Conservation (phyloP, 1,140 invertebrate genomes). For the Scylla paramamosain region DNA sequence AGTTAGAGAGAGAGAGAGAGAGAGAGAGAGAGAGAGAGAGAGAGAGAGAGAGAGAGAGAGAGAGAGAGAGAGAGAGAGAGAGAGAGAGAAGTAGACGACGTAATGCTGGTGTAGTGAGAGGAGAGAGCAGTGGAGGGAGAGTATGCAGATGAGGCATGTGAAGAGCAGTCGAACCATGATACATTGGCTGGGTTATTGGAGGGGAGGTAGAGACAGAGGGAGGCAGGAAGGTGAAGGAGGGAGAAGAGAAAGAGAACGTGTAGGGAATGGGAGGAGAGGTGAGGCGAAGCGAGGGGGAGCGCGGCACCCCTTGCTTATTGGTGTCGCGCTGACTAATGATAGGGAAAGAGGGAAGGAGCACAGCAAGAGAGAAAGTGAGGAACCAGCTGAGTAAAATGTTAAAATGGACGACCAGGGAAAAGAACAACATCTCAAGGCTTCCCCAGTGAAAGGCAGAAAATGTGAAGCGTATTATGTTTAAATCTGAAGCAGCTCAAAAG, state of each 20-base stretch:
- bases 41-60: constrained; percentile 9
- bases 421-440: not conserved
- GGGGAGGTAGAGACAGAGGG: not conserved
- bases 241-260: not conserved
- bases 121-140: not conserved
- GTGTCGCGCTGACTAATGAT: not conserved
- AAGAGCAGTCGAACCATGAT: not conserved
- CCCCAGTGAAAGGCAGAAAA: not conserved
- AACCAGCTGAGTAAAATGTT: not conserved
- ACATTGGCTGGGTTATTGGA: not conserved
- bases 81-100: not conserved
- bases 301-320: not conserved
- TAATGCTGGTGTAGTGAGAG: constrained; percentile 3
- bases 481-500: no score
- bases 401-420: not conserved
- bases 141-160: constrained; percentile 10
- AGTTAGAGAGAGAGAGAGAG: not conserved
- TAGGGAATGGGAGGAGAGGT: not conserved
- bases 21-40: not conserved
- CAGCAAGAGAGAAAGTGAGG: not conserved
- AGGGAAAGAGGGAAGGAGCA: not conserved
- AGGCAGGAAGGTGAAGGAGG: not conserved
- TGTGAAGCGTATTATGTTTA: not conserved
- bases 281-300: not conserved
- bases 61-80: not conserved